Evolutionary conservation across 2,797 vertebrate genomes (phyloP).

Genomic region (Paedocypris micromegethes): DNA sequence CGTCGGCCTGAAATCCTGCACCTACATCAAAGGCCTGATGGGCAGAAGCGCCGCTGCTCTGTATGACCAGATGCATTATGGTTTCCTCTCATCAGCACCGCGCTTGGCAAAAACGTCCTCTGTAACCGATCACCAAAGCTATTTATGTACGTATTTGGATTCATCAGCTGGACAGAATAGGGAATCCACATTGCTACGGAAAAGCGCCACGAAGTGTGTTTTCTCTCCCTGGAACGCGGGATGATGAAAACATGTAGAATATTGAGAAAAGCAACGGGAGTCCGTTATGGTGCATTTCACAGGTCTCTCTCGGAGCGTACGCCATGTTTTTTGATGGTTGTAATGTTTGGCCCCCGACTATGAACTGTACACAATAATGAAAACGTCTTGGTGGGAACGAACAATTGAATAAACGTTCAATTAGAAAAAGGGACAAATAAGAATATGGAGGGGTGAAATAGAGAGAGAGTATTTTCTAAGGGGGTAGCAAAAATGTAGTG

Average conservation of each 20-base stretch:
- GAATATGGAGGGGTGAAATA: conserved; percentile 1
- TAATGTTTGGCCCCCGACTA: conserved; percentile 14
- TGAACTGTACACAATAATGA: conserved; percentile 53
- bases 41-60: conserved; percentile 4
- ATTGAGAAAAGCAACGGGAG: conserved; percentile 2
- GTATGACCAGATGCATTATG: conserved; percentile 22
- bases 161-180: neutral
- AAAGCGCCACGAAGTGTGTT: neutral
- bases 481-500: too few species aligned
- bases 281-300: neutral
- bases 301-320: neutral
- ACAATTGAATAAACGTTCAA: conserved; percentile 12
- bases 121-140: neutral
- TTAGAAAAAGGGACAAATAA: too few species aligned
- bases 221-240: too few species aligned
- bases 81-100: conserved; percentile 16
- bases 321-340: conserved; percentile 8
- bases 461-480: neutral
- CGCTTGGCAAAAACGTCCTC: conserved; percentile 15
- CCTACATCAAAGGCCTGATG: conserved; percentile 28
- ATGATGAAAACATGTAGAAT: neutral
- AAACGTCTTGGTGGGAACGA: conserved; percentile 40
- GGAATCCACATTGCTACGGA: neutral
- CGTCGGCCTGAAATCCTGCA: conserved; percentile 19
- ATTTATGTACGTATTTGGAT: conserved; percentile 5